Evolutionary conservation across 2,888 invertebrate genomes (phyloP), one percentile per base, ranked within the genome.

Genomic region (Tuberolachnus salignus): DNA sequence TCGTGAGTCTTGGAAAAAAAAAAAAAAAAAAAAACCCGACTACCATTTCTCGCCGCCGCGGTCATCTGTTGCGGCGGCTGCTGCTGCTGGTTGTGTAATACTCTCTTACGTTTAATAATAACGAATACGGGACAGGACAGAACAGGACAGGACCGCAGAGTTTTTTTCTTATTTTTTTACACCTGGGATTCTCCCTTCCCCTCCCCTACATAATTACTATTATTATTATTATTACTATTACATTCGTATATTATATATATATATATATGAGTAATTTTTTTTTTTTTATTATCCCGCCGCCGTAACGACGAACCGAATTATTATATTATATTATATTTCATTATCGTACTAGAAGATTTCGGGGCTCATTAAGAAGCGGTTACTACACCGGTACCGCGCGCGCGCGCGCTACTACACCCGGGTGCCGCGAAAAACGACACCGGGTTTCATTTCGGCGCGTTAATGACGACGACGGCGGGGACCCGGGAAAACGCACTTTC

Each of bases 331-430:
- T n/a, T n/a, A n/a, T n/a, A n/a, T n/a, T n/a, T n/a, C n/a, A n/a
- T n/a, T n/a, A n/a, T 78, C 34, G 34, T 78, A 69, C 69, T 59
- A 42, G 78, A 61, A 78, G 78, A 69, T 78, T 78, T 78, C 78
- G n/a, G 78, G 78, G 78, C 78, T 78, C 78, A 78, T 78, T 78
- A 78, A 59, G 75, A n/a, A n/a, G n/a, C n/a, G n/a, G n/a, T n/a
- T n/a, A n/a, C n/a, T n/a, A n/a, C n/a, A n/a, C n/a, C n/a, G n/a
- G n/a, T n/a, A n/a, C 67, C 34, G 34, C 34, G 34, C 34, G 3
- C 34, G 34, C 34, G 34, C 34, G n/a, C n/a, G n/a, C n/a, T n/a
- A n/a, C n/a, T n/a, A n/a, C n/a, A n/a, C n/a, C n/a, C n/a, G n/a
- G n/a, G n/a, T n/a, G n/a, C n/a, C n/a, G n/a, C n/a, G n/a, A 78